Evolutionary conservation across 2,888 invertebrate genomes (phyloP).

Genomic region (Gibbula magus): DNA sequence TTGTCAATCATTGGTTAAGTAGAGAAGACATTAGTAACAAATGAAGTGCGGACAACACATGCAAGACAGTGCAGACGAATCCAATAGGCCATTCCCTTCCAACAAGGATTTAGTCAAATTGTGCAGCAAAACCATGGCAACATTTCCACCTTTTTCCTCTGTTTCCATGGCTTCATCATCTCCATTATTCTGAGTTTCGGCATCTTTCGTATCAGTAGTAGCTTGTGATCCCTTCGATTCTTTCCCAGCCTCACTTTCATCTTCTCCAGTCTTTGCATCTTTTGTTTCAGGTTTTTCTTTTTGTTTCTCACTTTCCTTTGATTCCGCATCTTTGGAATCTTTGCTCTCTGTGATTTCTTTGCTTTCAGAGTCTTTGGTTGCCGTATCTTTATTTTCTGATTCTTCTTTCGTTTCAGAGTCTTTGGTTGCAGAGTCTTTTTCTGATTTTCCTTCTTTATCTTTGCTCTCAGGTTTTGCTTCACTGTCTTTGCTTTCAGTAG

Average conservation of each 20-base stretch:
- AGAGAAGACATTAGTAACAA: too few relatives aligned
- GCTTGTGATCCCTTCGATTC: not conserved
- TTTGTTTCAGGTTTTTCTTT: conserved; percentile 52
- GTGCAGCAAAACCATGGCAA: too few relatives aligned
- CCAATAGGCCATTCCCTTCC: too few relatives aligned
- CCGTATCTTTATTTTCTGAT: conserved; percentile 34
- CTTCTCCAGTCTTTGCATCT: conserved; percentile 49
- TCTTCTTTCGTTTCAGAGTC: not conserved
- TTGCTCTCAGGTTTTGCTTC: not conserved
- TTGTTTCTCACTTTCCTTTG: conserved; percentile 37
- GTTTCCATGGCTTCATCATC: conserved; percentile 36
- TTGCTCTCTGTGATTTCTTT: not conserved
- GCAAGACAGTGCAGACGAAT: too few relatives aligned
- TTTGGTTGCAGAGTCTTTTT: not conserved
- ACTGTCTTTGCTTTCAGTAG: not conserved
- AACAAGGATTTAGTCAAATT: too few relatives aligned
- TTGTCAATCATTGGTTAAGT: too few relatives aligned
- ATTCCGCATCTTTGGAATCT: conserved; percentile 3
- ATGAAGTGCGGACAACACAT: too few relatives aligned
- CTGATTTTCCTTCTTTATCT: not conserved
- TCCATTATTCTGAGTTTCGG: conserved; percentile 26
- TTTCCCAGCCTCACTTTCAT: conserved; percentile 29
- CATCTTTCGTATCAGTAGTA: conserved; percentile 33
- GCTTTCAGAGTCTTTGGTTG: not conserved
- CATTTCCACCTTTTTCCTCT: conserved; percentile 37